These are phyloP conservation scores for Xestoiulus laeticollis DNA, from an alignment of 2,888 invertebrate genomes.

Conservation along the genomic window DNA sequence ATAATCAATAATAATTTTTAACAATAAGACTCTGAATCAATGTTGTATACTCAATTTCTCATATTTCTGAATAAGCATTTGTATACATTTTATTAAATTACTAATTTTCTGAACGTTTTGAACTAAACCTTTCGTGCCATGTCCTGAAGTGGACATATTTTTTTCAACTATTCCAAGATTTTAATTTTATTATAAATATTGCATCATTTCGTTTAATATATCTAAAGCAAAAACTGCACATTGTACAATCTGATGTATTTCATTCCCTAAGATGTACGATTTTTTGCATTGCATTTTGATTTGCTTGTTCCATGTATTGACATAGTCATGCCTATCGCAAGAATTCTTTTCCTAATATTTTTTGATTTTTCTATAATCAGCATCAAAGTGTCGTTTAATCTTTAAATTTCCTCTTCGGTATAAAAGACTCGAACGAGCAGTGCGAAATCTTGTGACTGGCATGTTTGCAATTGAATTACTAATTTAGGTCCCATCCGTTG, in stretches of 20 bases:
- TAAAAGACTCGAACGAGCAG: background rate
- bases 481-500: conserved; percentile 44
- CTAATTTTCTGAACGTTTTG: too few species aligned
- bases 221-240: too few species aligned
- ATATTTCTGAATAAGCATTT: too few species aligned
- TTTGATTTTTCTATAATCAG: conserved; percentile 47
- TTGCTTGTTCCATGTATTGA: background rate
- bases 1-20: too few species aligned
- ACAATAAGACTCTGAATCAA: too few species aligned
- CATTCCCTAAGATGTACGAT: background rate
- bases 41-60: too few species aligned
- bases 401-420: conserved; percentile 44
- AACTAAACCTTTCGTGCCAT: too few species aligned
- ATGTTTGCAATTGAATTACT: conserved; percentile 51
- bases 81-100: too few species aligned
- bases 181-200: too few species aligned
- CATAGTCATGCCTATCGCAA: background rate
- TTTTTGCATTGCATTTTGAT: background rate
- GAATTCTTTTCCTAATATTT: conserved; percentile 33
- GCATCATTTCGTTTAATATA: too few species aligned
- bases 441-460: conserved; percentile 46
- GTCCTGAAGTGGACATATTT: too few species aligned
- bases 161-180: too few species aligned
- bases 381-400: conserved; percentile 46
- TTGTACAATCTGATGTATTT: background rate